A percentile compares a stretch with the other conserved stretches of the same genome.
Conservation (phyloP, 2,113 vertebrate species). For the Protomyctophum bolini region DNA sequence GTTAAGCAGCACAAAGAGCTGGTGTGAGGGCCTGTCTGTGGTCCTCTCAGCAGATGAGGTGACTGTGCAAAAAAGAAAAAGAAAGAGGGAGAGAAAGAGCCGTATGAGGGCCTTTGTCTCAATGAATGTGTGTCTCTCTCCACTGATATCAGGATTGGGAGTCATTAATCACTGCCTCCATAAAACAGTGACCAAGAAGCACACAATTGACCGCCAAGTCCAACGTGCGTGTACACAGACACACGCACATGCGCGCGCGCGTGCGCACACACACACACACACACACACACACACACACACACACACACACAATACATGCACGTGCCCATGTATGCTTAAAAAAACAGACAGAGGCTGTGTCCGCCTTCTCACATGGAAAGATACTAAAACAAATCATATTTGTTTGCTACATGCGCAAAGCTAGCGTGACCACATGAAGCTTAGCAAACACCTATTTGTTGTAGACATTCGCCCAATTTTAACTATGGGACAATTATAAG, state of each 20-base stretch:
- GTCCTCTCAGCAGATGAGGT: constrained; percentile 50
- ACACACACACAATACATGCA: neutral
- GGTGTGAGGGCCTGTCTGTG: constrained; percentile 51
- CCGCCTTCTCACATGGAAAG: no score
- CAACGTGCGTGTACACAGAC: neutral
- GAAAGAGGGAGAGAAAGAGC: constrained; percentile 16
- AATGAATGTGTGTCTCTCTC: constrained; percentile 64
- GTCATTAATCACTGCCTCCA: constrained; percentile 72
- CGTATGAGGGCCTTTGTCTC: constrained; percentile 63
- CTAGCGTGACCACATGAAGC: no score
- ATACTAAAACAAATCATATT: no score
- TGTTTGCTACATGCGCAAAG: no score
- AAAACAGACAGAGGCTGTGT: no score
- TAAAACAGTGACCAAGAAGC: constrained; percentile 61
- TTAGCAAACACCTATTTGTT: no score
- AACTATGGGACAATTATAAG: no score
- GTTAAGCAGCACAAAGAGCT: constrained; percentile 50
- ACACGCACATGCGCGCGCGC: neutral
- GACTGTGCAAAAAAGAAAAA: constrained; percentile 33
- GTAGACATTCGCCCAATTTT: no score
- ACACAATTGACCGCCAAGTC: constrained; percentile 48
- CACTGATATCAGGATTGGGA: constrained; percentile 67
- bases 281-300: constrained; percentile 17
- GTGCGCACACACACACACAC: constrained; percentile 8
- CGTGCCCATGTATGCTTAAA: no score